Percentiles rank a stretch among this genome's conserved stretches.
Evolutionary conservation across 1,140 invertebrate genomes (phyloP).

Genomic region (Formica exsecta): DNA sequence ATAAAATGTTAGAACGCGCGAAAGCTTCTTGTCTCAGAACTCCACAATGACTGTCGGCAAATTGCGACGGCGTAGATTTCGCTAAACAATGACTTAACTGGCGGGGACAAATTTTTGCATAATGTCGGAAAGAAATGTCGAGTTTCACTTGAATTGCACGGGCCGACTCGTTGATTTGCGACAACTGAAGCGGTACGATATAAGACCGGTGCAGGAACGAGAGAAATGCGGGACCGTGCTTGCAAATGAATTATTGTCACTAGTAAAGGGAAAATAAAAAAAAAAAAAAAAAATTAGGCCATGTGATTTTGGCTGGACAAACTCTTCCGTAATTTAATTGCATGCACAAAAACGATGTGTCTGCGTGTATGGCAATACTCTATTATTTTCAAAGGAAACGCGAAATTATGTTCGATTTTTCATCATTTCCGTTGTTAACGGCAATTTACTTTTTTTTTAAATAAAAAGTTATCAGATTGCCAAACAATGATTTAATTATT

Average conservation of each 20-base stretch:
- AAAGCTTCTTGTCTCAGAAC: constrained; percentile 37
- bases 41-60: constrained; percentile 50
- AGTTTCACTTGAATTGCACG: constrained; percentile 86
- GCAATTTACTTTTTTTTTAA: neutral
- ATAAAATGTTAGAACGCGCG: neutral
- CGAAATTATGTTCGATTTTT: neutral
- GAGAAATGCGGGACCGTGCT: constrained; percentile 5
- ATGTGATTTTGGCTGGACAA: neutral
- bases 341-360: neutral
- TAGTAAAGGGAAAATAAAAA: neutral
- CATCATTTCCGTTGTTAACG: neutral
- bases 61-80: constrained; percentile 45
- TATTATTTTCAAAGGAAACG: neutral
- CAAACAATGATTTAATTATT: neutral
- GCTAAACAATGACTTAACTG: constrained; percentile 78
- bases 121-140: constrained; percentile 84
- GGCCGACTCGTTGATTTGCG: constrained; percentile 82
- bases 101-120: constrained; percentile 85
- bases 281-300: constrained; percentile 13
- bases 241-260: constrained; percentile 32
- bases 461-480: neutral
- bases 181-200: constrained; percentile 84
- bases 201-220: constrained; percentile 24
- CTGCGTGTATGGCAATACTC: neutral
- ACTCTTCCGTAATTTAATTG: constrained; percentile 57